These are phyloP conservation scores for Smittia aterrima DNA, from an alignment of 2,888 invertebrate genomes.

Conservation along the genomic window DNA sequence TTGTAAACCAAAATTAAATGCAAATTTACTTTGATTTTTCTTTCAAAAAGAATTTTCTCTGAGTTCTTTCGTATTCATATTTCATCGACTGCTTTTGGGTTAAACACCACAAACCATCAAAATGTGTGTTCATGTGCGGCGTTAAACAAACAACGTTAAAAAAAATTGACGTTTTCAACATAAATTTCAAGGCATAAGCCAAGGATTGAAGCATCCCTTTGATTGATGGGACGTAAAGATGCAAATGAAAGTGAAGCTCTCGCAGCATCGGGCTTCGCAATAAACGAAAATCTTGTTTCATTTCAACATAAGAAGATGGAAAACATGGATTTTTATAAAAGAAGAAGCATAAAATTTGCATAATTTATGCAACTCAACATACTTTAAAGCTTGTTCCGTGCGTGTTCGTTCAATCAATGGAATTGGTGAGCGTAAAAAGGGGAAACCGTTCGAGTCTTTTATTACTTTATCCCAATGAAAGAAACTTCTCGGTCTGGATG, in stretches of 20 bases:
- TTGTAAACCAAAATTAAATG: constrained; percentile 12
- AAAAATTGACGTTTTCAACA: constrained; percentile 17
- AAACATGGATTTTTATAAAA: constrained; percentile 35
- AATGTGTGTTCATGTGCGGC: constrained; percentile 9
- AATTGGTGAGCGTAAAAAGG: constrained; percentile 11
- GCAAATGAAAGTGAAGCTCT: constrained; percentile 17
- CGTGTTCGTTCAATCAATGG: constrained; percentile 25
- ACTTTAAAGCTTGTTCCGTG: constrained; percentile 29
- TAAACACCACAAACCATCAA: background rate
- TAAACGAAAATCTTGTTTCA: constrained; percentile 18
- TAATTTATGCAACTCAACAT: constrained; percentile 37
- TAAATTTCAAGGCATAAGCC: constrained; percentile 23
- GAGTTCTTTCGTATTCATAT: constrained; percentile 5
- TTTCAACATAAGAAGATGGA: constrained; percentile 15
- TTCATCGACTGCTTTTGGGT: background rate
- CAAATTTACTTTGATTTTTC: constrained; percentile 34
- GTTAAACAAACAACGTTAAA: background rate
- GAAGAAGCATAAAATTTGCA: constrained; percentile 34
- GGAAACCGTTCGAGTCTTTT: constrained; percentile 9
- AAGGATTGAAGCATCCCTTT: constrained; percentile 24
- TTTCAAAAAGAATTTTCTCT: background rate
- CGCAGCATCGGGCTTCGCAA: background rate
- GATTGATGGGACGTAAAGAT: constrained; percentile 34
- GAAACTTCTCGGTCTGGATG: background rate
- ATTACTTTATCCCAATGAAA: constrained; percentile 24